Evolutionary conservation across 1,140 invertebrate species (phyloP), one percentile per base, ranked within the genome.

Genomic region (Drosophila sucinea): DNA sequence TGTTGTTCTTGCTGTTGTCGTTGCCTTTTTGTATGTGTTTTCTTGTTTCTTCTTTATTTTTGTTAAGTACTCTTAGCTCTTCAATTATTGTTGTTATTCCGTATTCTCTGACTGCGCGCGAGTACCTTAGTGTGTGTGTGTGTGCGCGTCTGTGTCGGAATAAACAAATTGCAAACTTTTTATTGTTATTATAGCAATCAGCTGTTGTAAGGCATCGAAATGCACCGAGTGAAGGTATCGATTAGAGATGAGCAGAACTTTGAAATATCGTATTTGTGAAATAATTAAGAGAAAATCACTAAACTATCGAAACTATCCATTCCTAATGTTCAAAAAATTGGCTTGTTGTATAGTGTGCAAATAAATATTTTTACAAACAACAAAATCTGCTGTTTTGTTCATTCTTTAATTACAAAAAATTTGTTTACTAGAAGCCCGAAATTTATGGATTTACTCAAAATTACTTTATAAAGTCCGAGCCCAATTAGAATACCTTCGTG

Each of bases 181-280:
- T 74, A 17, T 63, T 77, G 74, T 77, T 73, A 65, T 77, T 77
- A 67, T 71, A 70, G 60, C 56, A 61, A 61, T 61, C 60, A 61
- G 60, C 60, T 61, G 60, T 33, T 62, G 35, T 5, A 11, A 38
- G 35, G 55, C 55, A 57, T 57, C 55, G 55, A 17, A 35, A 35
- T 35, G 30, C 3, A 56, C 29, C 17, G 11, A 23, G 56, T 35
- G 35, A 3, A 35, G 8, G 56, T 58, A 38, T 58, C 56, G 56
- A 23, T 58, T 58, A 35, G 55, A 33, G 55, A 57, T 57, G 55
- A 1, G 44, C 8, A 10, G 2, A 10, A 35, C 33, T 35, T 17
- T 17, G 17, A 17, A 17, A 17, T 17, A 17, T 17, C 17, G 17
- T 17, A 17, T 17, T 17, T 17, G 17, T 17, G 17, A 17, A 17